Evolutionary conservation across 1,140 invertebrate genomes (phyloP).

Genomic region (Diploscapter pachys): DNA sequence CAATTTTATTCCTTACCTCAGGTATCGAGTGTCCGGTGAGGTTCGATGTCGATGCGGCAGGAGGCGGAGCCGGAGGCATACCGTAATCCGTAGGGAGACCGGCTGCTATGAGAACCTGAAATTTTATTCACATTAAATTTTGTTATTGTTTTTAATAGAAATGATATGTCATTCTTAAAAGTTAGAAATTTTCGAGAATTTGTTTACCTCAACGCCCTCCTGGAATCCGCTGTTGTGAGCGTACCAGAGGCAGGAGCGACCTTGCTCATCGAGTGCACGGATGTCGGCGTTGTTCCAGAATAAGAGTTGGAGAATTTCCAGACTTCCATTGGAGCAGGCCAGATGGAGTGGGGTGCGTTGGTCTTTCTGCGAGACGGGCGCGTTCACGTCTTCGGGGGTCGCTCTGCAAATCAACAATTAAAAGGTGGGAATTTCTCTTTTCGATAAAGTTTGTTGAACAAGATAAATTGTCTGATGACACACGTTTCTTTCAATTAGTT

Average conservation of each 20-base stretch:
- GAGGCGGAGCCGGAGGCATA: neutral
- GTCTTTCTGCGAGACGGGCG: constrained; percentile 69
- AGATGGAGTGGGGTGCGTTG: constrained; percentile 79
- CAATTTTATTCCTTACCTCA: neutral
- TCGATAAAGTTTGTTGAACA: too few relatives aligned
- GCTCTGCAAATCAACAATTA: neutral
- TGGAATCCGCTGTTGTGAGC: constrained; percentile 70
- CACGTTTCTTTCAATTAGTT: too few relatives aligned
- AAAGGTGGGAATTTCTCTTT: too few relatives aligned
- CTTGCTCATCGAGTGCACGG: constrained; percentile 76
- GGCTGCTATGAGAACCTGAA: constrained; percentile 32
- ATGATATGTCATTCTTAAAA: too few relatives aligned
- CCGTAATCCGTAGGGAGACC: constrained; percentile 34
- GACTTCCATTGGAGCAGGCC: constrained; percentile 78
- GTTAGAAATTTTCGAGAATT: too few relatives aligned
- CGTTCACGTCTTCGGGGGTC: constrained; percentile 22
- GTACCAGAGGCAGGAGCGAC: constrained; percentile 75
- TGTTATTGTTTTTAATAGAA: too few relatives aligned
- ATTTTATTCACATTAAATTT: too few relatives aligned
- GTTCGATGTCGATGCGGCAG: too few relatives aligned
- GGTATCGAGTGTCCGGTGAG: neutral
- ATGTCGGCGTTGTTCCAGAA: constrained; percentile 82
- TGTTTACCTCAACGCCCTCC: constrained; percentile 59
- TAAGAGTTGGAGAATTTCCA: constrained; percentile 74
- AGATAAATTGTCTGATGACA: too few relatives aligned